These are phyloP conservation scores for Limosa lapponica DNA, from an alignment of 2,797 vertebrate species.

Conservation along the genomic window DNA sequence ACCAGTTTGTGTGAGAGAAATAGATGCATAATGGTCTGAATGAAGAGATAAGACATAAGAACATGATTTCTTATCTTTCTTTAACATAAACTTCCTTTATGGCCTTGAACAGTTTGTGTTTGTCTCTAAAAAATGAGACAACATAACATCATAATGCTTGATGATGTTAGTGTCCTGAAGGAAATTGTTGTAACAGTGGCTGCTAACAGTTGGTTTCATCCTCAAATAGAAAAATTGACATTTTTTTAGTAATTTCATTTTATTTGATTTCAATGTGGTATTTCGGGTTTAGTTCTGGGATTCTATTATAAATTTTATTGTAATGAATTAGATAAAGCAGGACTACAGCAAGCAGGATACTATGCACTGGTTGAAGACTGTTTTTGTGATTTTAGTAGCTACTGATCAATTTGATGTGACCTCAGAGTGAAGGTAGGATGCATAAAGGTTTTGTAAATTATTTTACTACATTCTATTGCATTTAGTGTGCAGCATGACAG, in stretches of 20 bases:
- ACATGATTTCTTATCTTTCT: neutral
- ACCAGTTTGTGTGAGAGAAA: neutral
- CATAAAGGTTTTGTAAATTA: neutral
- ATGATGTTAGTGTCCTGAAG: neutral
- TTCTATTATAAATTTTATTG: neutral
- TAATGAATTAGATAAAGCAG: neutral
- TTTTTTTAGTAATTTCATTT: neutral
- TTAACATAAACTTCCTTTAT: slow-evolving; percentile 27
- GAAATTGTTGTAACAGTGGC: neutral
- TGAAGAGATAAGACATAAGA: neutral
- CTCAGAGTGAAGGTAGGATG: neutral
- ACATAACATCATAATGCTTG: neutral
- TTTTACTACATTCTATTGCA: neutral
- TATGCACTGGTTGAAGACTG: neutral
- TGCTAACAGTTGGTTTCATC: neutral
- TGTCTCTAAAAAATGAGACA: neutral
- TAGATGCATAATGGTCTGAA: neutral
- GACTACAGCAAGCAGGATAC: neutral
- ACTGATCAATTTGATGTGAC: neutral
- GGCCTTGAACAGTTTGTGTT: neutral
- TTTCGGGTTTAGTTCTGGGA: neutral
- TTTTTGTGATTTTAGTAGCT: neutral
- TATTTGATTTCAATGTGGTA: neutral
- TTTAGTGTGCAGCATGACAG: neutral
- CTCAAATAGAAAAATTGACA: neutral